Evolutionary conservation across 1,140 invertebrate species (phyloP).

Genomic region (Cotesia vestalis): DNA sequence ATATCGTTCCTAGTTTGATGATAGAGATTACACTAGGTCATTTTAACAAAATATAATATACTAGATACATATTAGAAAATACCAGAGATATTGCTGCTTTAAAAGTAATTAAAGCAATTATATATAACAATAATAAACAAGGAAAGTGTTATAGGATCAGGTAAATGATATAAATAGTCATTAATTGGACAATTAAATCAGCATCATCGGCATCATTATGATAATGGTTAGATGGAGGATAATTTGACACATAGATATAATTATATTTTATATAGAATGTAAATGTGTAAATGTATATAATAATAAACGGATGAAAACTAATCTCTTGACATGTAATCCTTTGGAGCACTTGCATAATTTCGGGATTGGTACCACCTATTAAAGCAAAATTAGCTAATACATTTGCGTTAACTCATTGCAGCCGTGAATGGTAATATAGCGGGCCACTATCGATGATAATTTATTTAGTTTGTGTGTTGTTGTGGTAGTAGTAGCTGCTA

Average conservation of each 20-base stretch:
- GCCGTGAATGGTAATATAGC: background rate
- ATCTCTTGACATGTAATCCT: constrained; percentile 22
- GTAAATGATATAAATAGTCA: constrained; percentile 26
- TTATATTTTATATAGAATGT: no score
- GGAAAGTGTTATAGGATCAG: background rate
- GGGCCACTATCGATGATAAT: background rate
- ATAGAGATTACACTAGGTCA: constrained; percentile 6
- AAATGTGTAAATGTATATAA: no score
- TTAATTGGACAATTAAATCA: constrained; percentile 41
- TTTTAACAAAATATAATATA: background rate
- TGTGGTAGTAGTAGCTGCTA: no score
- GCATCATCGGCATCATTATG: no score
- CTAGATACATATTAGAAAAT: no score
- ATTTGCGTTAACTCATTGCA: constrained; percentile 38
- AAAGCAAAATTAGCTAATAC: constrained; percentile 40
- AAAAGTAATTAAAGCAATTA: no score
- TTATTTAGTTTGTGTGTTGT: background rate
- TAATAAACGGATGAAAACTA: constrained; percentile 9
- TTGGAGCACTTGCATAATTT: constrained; percentile 36
- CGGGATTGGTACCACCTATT: constrained; percentile 39
- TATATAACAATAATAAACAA: no score
- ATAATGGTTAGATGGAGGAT: no score
- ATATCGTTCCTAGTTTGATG: constrained; percentile 18
- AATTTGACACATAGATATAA: no score
- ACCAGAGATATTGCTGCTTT: no score